Base-by-base conservation (phyloP, 2,113 vertebrate genomes). In the Chlorodrepanis virens region DNA sequence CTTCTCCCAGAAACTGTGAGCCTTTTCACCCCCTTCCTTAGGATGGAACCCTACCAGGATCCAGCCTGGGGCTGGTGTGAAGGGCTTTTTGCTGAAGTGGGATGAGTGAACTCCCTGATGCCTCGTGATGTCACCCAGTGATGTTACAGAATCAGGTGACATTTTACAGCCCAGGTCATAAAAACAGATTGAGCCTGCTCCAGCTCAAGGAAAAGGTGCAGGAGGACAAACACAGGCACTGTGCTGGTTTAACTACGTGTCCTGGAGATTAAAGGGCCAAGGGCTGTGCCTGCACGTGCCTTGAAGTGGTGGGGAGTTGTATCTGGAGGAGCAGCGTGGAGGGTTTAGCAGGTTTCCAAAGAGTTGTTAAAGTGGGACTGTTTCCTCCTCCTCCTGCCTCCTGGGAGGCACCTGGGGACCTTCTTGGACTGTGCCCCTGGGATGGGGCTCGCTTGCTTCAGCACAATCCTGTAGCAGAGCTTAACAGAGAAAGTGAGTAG, bases 201-300 rank as follows among this genome's bases (percentile, higher is more conserved):
- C 74, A 60, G 71, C 84, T 80, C 17, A 4, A 79, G 84, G 33
- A 59, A 24, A 45, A 81, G 56, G 86, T 78, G 80, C 54, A 79
- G 68, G 56, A 80, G 47, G 65, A 13, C 69, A 71, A 89, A 47
- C 57, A 23, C 68, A 47, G 72, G 75, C 47, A 3, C 53, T 57
- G 39, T 47, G 75, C 49, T 68, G 23, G 39, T 95, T 95, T 94
- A 90, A 94, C 67, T 86, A 6, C 0, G 3, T 75, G 77, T 75
- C 52, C 93, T 90, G 90, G 53, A 88, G 91, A 83, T 93, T 35
- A 89, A 60, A 91, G 81, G 65, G 80, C 54, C 23, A 52, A 75
- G 80, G 86, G 8, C 78, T 39, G 42, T 37, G 72, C 67, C 60
- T 96, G 89, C 84, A 15, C 4, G 0, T 11, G 5, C 69, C 1